Percentiles rank a stretch among this genome's conserved stretches.
These are phyloP conservation scores for Drymodes brunneopygia DNA, from an alignment of 2,113 vertebrate species.

Conservation along the genomic window DNA sequence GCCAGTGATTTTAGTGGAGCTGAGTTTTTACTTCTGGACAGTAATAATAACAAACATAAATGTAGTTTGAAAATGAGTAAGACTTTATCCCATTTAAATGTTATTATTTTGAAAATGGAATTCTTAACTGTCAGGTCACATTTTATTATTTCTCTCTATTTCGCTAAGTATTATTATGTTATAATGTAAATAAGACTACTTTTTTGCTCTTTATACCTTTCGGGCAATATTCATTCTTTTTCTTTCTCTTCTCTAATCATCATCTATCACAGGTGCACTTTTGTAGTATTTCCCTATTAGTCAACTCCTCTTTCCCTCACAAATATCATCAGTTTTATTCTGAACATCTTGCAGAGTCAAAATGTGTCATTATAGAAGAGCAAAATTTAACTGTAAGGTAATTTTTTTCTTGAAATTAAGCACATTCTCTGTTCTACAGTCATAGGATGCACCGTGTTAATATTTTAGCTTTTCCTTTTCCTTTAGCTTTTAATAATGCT, in stretches of 20 bases:
- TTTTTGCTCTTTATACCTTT: neutral
- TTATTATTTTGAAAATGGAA: neutral
- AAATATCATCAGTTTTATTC: neutral
- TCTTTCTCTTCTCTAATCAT: neutral
- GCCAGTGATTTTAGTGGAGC: neutral
- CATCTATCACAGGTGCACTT: neutral
- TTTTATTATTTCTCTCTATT: neutral
- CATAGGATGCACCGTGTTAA: accelerated
- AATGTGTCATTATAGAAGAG: neutral
- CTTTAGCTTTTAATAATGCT: neutral
- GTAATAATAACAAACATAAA: neutral
- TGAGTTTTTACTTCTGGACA: neutral
- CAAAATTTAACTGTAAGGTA: neutral
- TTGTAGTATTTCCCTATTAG: neutral
- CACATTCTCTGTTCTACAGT: neutral
- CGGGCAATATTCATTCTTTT: neutral
- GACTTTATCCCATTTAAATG: neutral
- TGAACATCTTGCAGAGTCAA: neutral
- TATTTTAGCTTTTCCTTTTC: neutral
- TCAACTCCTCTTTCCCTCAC: neutral
- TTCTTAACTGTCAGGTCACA: neutral
- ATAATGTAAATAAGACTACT: neutral
- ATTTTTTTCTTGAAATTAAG: neutral
- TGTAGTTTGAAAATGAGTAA: neutral
- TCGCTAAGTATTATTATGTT: neutral